These are phyloP conservation scores for Aurelia aurita complex sp. Pacific DNA, from an alignment of 30 jellyfish, hydroid and myxozoan species.

Conservation along the genomic window DNA sequence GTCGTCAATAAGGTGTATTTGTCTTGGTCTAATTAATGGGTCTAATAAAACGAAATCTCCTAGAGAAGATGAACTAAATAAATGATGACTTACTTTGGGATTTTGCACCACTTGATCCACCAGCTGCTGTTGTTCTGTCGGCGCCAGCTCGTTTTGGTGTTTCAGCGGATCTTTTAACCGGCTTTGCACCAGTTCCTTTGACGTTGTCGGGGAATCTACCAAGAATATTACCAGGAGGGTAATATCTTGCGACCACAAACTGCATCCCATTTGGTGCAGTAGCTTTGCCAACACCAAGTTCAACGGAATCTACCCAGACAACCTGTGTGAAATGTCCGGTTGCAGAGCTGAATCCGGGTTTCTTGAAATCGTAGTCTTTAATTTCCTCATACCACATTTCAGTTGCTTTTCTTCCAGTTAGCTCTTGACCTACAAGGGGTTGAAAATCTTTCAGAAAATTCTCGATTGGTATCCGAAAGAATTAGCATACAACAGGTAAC, in stretches of 20 bases:
- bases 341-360: conserved; percentile 93
- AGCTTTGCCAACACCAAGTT: conserved; percentile 97
- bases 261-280: conserved; percentile 95
- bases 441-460: neutral
- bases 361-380: conserved; percentile 83
- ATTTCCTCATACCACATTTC: conserved; percentile 99
- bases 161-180: conserved; percentile 38
- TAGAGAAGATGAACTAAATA: neutral
- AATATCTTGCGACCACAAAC: conserved; percentile 96
- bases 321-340: conserved; percentile 99
- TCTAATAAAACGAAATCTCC: too few species aligned
- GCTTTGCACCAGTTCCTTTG: conserved; percentile 74
- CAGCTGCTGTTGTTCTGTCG: conserved; percentile 32
- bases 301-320: conserved; percentile 96
- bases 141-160: conserved; percentile 34
- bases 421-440: conserved; percentile 78
- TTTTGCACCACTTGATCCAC: conserved; percentile 18
- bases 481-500: too few species aligned
- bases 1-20: too few species aligned
- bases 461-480: neutral
- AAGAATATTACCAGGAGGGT: conserved; percentile 97
- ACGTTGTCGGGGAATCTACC: conserved; percentile 94
- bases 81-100: conserved; percentile 41
- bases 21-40: too few species aligned
- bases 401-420: conserved; percentile 95